These are phyloP conservation scores for Platanista minor DNA, from an alignment of 2,113 vertebrate species.

Conservation along the genomic window DNA sequence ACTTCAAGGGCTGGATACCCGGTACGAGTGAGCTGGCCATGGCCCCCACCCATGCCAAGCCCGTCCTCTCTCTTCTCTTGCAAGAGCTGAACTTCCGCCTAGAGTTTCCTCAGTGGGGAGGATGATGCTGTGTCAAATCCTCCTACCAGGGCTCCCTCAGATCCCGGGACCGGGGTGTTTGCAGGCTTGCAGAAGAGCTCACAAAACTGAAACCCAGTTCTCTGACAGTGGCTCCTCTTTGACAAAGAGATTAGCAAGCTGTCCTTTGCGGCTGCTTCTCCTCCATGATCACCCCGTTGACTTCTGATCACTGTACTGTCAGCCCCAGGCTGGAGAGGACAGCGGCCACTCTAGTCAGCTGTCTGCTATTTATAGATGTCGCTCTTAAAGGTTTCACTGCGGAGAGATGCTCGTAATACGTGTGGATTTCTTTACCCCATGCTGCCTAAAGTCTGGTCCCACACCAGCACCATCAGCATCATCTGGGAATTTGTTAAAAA, in stretches of 20 bases:
- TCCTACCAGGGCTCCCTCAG: background rate
- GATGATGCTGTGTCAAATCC: background rate
- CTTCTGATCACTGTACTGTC: background rate
- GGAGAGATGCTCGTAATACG: background rate
- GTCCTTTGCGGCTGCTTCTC: background rate
- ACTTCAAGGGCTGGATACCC: background rate
- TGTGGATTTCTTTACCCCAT: background rate
- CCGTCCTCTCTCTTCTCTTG: background rate
- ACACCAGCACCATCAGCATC: background rate
- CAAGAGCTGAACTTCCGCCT: background rate
- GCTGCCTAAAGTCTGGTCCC: background rate
- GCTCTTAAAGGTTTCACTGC: background rate
- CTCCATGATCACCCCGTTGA: background rate
- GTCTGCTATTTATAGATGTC: background rate
- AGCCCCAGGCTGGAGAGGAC: background rate
- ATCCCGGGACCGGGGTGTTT: background rate
- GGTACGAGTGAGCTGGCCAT: background rate
- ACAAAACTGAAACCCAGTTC: background rate
- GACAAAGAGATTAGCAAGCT: background rate
- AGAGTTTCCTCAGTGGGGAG: background rate
- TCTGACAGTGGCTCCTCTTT: background rate
- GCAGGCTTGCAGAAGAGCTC: background rate
- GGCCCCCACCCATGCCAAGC: too few species aligned
- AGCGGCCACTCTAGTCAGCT: background rate
- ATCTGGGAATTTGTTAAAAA: background rate